Conservation (phyloP, 1,140 invertebrate genomes). For the Caenorhabditis latens region DNA sequence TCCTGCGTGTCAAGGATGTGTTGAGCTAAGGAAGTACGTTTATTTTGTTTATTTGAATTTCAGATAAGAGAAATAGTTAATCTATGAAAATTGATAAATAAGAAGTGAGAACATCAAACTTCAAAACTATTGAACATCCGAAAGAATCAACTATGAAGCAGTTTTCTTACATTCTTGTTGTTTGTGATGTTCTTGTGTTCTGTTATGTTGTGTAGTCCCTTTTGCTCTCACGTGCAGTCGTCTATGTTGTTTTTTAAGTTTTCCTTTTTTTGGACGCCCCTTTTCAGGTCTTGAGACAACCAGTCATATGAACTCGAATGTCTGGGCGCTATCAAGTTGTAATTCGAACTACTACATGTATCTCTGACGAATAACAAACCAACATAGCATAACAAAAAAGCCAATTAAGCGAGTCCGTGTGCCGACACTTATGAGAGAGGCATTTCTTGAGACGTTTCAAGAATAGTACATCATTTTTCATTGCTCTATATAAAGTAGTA, state of each 20-base stretch:
- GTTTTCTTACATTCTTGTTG: not conserved
- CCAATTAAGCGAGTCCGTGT: slow-evolving; percentile 25
- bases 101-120: not conserved
- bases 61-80: not conserved
- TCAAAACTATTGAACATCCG: not conserved
- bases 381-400: slow-evolving; percentile 48
- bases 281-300: slow-evolving; percentile 36
- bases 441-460: not conserved
- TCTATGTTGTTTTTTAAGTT: not conserved
- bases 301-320: slow-evolving; percentile 36
- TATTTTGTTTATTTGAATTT: slow-evolving; percentile 3
- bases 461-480: slow-evolving; percentile 9
- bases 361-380: not conserved
- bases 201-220: slow-evolving; percentile 5
- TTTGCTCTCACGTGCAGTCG: slow-evolving; percentile 10
- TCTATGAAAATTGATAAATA: not conserved
- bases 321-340: slow-evolving; percentile 45
- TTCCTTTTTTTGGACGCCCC: not conserved
- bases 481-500: not conserved
- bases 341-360: slow-evolving; percentile 6
- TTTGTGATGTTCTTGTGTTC: slow-evolving; percentile 40
- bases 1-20: slow-evolving; percentile 42
- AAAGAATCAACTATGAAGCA: not conserved
- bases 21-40: slow-evolving; percentile 51
- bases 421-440: not conserved